phyloP scores from a whole-genome alignment of 2,888 invertebrate genomes.

The Netelia virgata region DNA sequence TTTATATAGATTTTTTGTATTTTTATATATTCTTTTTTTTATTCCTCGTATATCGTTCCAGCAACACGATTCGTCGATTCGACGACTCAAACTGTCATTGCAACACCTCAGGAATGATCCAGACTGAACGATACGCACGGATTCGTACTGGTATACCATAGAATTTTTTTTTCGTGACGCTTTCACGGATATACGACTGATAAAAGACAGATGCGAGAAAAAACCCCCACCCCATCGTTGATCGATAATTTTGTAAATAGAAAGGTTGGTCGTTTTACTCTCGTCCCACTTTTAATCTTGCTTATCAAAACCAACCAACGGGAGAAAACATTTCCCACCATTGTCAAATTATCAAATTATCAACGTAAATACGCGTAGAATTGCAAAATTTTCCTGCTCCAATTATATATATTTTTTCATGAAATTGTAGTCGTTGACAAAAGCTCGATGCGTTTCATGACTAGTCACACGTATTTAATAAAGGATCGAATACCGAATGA shows the following conservation, averaged over 20 bases:
- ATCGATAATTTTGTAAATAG: conserved; percentile 51
- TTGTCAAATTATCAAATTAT: neutral
- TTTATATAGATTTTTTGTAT: neutral
- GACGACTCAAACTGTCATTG: conserved; percentile 26
- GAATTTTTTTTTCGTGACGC: conserved; percentile 21
- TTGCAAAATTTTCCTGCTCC: no score
- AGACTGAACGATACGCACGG: conserved; percentile 26
- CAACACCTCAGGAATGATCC: neutral
- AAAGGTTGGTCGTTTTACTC: conserved; percentile 25
- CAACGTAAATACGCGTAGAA: no score
- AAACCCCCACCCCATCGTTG: neutral
- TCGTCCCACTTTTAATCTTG: conserved; percentile 20
- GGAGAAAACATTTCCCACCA: neutral
- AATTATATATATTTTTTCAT: neutral
- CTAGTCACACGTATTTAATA: neutral
- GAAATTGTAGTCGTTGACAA: neutral
- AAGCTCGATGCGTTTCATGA: neutral
- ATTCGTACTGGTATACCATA: conserved; percentile 14
- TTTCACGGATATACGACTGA: conserved; percentile 30
- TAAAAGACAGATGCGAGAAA: conserved; percentile 30
- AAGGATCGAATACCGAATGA: no score
- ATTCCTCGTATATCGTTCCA: neutral
- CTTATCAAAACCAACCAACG: conserved; percentile 20
- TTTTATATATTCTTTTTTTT: neutral
- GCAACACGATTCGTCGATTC: conserved; percentile 2